A percentile compares a stretch with the other conserved stretches of the same genome.
Conservation (phyloP, 2,113 vertebrate genomes). For the Apaloderma vittatum region DNA sequence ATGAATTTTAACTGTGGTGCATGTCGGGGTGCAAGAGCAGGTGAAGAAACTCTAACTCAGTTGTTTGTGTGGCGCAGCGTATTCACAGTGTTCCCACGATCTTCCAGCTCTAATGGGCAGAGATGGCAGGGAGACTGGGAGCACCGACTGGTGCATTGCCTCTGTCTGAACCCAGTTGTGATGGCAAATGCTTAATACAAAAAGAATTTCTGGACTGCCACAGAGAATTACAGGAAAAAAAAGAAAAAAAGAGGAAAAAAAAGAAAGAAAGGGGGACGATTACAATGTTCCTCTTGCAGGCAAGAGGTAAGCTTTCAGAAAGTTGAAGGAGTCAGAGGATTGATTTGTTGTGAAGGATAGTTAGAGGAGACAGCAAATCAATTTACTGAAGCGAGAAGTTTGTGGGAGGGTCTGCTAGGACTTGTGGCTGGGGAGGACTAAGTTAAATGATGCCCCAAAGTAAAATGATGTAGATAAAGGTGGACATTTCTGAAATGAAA, state of each 20-base stretch:
- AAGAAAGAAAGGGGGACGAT: neutral
- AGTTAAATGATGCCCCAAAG: neutral
- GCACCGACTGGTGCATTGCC: neutral
- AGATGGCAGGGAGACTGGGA: neutral
- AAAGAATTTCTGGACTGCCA: neutral
- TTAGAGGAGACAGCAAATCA: constrained; percentile 51
- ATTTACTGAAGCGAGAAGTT: neutral
- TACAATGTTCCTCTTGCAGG: neutral
- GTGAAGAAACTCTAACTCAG: neutral
- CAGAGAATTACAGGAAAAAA: neutral
- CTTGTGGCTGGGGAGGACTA: neutral
- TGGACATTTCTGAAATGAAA: neutral
- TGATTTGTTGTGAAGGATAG: constrained; percentile 34
- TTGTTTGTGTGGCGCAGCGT: rapidly evolving
- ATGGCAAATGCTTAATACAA: neutral
- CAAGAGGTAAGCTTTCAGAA: neutral
- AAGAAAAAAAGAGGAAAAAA: neutral
- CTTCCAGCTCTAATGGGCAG: neutral
- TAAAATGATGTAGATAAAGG: constrained; percentile 3
- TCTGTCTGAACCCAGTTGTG: neutral
- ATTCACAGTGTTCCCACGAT: rapidly evolving
- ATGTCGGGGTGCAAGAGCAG: rapidly evolving
- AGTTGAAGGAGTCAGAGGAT: constrained; percentile 7
- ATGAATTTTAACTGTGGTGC: neutral
- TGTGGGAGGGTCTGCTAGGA: constrained; percentile 28